phyloP scores from a whole-genome alignment of 2,113 vertebrate species.

The Nibea coibor region DNA sequence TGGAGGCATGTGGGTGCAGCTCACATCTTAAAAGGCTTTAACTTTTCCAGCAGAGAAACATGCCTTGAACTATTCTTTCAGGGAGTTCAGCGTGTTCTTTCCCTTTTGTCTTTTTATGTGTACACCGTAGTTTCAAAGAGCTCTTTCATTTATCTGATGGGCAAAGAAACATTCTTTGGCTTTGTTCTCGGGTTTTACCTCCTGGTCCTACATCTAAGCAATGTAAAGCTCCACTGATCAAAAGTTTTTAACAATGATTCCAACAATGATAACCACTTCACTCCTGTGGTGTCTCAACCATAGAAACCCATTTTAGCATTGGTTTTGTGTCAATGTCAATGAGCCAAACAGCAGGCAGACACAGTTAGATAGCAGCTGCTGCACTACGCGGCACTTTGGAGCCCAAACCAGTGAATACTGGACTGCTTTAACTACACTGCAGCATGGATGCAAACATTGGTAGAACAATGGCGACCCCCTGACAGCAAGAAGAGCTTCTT shows the following conservation, averaged over 20 bases:
- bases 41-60: constrained; percentile 2
- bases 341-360: too few species aligned
- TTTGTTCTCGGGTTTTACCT: neutral
- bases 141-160: neutral
- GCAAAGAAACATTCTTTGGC: neutral
- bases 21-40: constrained; percentile 2
- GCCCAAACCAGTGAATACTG: too few species aligned
- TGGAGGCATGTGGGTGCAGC: neutral
- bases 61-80: constrained; percentile 2
- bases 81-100: neutral
- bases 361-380: neutral
- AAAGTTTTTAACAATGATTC: neutral
- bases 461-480: too few species aligned
- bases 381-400: too few species aligned
- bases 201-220: neutral
- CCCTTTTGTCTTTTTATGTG: neutral
- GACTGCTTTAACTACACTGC: too few species aligned
- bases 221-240: neutral
- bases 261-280: neutral
- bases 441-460: too few species aligned
- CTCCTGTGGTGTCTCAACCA: neutral
- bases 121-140: neutral
- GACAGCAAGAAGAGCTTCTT: too few species aligned
- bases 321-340: neutral
- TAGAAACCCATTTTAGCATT: neutral